A percentile compares a stretch with the other conserved stretches of the same genome.
phyloP scores from a whole-genome alignment of 2,797 vertebrate species.

The Neosalanx taihuensis region DNA sequence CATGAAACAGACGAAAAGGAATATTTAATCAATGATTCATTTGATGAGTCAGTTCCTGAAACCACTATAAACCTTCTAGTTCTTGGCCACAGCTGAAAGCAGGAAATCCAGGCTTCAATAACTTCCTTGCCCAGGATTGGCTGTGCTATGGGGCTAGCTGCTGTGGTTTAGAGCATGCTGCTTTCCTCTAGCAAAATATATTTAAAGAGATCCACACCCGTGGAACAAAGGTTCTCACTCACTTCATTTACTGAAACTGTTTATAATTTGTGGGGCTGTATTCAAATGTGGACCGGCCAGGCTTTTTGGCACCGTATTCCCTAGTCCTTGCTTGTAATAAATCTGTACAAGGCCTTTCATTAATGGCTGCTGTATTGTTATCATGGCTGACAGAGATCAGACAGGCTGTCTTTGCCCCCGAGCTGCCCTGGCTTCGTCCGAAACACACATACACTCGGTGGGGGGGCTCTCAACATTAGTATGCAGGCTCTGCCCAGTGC shows the following conservation, averaged over 20 bases:
- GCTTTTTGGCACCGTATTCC: slow-evolving; percentile 63
- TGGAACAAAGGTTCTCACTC: slow-evolving; percentile 83
- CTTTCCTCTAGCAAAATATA: slow-evolving; percentile 76
- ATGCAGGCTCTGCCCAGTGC: slow-evolving; percentile 54
- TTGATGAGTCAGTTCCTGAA: slow-evolving; percentile 95
- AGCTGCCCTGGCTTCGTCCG: slow-evolving; percentile 64
- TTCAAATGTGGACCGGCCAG: slow-evolving; percentile 78
- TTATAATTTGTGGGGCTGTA: slow-evolving; percentile 85
- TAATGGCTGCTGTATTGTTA: slow-evolving; percentile 66
- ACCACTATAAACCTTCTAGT: slow-evolving; percentile 89
- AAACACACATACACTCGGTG: slow-evolving; percentile 46
- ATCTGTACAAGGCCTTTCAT: slow-evolving; percentile 69
- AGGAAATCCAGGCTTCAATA: slow-evolving; percentile 97
- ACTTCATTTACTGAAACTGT: slow-evolving; percentile 83
- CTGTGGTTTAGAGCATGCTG: slow-evolving; percentile 77
- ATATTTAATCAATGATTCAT: slow-evolving; percentile 89
- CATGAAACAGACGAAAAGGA: slow-evolving; percentile 81
- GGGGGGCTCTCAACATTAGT: slow-evolving; percentile 58
- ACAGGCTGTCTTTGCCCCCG: slow-evolving; percentile 53
- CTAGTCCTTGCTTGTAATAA: slow-evolving; percentile 64
- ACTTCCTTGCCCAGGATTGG: slow-evolving; percentile 91
- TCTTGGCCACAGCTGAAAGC: slow-evolving; percentile 87
- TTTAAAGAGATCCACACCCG: slow-evolving; percentile 73
- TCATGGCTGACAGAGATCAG: slow-evolving; percentile 61
- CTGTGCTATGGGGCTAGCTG: slow-evolving; percentile 60